A percentile compares a stretch with the other conserved stretches of the same genome.
Conservation (phyloP, 2,888 invertebrate species). For the Catocala nupta region DNA sequence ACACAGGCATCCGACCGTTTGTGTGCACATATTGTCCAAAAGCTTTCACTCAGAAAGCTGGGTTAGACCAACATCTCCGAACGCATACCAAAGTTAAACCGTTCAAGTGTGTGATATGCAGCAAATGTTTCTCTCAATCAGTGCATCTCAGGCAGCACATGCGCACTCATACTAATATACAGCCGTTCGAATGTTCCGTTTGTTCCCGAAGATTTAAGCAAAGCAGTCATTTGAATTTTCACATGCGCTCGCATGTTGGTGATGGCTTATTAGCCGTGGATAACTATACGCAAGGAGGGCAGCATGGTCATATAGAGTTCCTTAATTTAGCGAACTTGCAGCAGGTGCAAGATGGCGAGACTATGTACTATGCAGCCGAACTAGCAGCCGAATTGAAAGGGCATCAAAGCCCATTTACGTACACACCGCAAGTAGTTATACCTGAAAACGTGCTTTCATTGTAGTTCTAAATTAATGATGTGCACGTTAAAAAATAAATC, state of each 20-base stretch:
- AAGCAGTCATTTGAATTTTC: slow-evolving; percentile 82
- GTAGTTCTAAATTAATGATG: slow-evolving; percentile 9
- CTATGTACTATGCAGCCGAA: slow-evolving; percentile 77
- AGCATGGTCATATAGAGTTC: slow-evolving; percentile 66
- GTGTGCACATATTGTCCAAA: slow-evolving; percentile 78
- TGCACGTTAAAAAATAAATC: slow-evolving; percentile 18
- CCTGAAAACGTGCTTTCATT: slow-evolving; percentile 46
- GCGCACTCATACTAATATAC: slow-evolving; percentile 84
- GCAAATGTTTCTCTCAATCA: slow-evolving; percentile 81
- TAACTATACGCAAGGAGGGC: slow-evolving; percentile 61
- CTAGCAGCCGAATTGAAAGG: slow-evolving; percentile 51
- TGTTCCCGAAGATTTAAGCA: slow-evolving; percentile 81
- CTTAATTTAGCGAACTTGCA: slow-evolving; percentile 74
- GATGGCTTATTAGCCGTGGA: slow-evolving; percentile 63
- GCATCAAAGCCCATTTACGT: slow-evolving; percentile 47
- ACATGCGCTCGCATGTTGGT: slow-evolving; percentile 77
- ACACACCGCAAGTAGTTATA: slow-evolving; percentile 44
- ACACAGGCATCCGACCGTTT: slow-evolving; percentile 79
- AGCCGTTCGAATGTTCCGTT: slow-evolving; percentile 79
- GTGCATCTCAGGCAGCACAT: slow-evolving; percentile 83
- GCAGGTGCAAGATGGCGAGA: slow-evolving; percentile 76
- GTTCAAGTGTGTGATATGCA: slow-evolving; percentile 80
- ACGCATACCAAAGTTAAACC: slow-evolving; percentile 83
- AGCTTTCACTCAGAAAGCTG: slow-evolving; percentile 82
- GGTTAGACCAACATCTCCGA: slow-evolving; percentile 81